Evolutionary conservation across 2,113 vertebrate species (phyloP), one percentile per base, ranked within the genome.

Genomic region (Lipotes vexillifer): DNA sequence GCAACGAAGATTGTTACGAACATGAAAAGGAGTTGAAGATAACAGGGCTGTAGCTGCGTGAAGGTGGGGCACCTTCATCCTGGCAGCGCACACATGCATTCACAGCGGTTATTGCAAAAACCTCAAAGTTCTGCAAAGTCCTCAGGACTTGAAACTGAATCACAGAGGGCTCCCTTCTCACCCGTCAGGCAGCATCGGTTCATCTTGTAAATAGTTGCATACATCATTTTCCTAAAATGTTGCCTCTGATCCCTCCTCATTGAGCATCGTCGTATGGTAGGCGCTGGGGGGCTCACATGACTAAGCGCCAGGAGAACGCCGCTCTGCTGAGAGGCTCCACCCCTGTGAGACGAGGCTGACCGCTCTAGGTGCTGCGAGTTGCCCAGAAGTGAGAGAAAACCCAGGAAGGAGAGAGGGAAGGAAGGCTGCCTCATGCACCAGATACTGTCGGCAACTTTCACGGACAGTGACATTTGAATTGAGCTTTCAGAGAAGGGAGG

Each of bases 301-400:
- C 52, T 2, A 27, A 59, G 65, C 2, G 9, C 18, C 49, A 55
- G 36, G 61, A 14, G 15, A 83, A 18, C 55, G 15, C 0, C 0
- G 9, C 38, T 52, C 21, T 61, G 65, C 33, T 33, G 75, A 81
- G 59, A 27, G 21, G 36, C 17, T 13, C 49, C 29, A 33, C 17
- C 13, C 41, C 29, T 0, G 6, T 1, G 33, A 78, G 14, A 44
- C 2, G 7, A 44, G 38, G 33, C 78, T 2, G 69, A 41, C 23
- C 2, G 46, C 29, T 5, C 33, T 52, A 33, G 0, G 44, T 38
- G 38, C 38, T 74, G 6, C 9, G 8, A 44, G 36, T 20, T 14
- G 31, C 59, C 36, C 31, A 20, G 71, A 66, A 74, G n/a, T 23
- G 72, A 68, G 33, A 49, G 63, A 14, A 84, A n/a, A 29, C 75